These are phyloP conservation scores for Didymodactylos carnosus DNA, from an alignment of 2,888 invertebrate genomes.

Conservation along the genomic window DNA sequence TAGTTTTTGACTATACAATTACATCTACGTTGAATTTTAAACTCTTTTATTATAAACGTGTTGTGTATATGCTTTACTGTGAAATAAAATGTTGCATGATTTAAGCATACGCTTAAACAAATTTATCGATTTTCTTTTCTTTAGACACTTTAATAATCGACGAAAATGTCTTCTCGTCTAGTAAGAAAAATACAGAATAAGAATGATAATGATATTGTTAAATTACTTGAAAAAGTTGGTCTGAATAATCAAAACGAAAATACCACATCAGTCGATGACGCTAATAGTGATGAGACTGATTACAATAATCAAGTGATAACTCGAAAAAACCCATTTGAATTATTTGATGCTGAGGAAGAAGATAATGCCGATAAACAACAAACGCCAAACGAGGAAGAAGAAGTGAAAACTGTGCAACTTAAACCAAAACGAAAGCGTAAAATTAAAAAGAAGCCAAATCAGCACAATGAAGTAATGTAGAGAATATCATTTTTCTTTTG, in stretches of 20 bases:
- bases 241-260: background rate
- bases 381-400: background rate
- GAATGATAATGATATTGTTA: background rate
- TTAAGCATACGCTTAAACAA: too few relatives aligned
- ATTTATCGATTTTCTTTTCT: too few relatives aligned
- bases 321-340: background rate
- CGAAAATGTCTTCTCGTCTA: background rate
- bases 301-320: background rate
- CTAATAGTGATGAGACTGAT: background rate
- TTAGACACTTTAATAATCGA: too few relatives aligned
- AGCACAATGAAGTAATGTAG: background rate
- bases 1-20: too few relatives aligned
- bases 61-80: too few relatives aligned
- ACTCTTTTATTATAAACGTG: too few relatives aligned
- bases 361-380: background rate
- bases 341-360: background rate
- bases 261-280: too few relatives aligned
- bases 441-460: background rate
- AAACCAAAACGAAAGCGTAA: background rate
- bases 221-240: background rate
- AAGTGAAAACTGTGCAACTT: background rate
- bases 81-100: too few relatives aligned
- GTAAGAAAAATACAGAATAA: background rate
- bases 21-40: too few relatives aligned
- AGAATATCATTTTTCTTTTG: background rate